Base-by-base conservation (phyloP, 1,140 invertebrate genomes). In the Sitophilus oryzae region DNA sequence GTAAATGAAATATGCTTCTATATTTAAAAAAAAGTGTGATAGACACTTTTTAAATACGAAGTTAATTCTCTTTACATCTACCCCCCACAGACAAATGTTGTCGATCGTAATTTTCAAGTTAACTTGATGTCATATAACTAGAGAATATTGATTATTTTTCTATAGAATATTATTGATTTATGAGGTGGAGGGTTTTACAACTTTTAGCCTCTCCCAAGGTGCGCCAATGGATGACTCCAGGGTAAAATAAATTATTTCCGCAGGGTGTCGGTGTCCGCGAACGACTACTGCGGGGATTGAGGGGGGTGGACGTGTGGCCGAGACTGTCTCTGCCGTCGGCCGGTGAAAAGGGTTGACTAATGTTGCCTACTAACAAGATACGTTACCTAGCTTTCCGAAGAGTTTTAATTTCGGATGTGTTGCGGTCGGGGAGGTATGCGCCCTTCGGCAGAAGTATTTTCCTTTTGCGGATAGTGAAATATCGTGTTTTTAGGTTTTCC, bases 281-380 rank as follows among this genome's bases (percentile, higher is more conserved):
- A 47, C 37, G 45, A 38, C 34, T 22, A 45, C 42, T 45, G 42
- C 43, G 46, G 54, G 45, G 38, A 50, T 44, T 43, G 54, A 35
- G 11, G 25, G 25, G 25, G 25, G 25, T 30, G 44, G 48, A 55
- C 52, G 25, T 55, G 52, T 55, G 52, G 52, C 48, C 36, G 25
- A 45, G 52, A 49, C 43, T 56, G 54, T 56, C 54, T 56, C 37
- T 43, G 10, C 41, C 42, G 43, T 30, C 43, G 54, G 21, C 37
- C 40, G 41, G 56, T 58, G 56, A 58, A 53, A 52, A 58, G 56
- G 56, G 56, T 58, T 58, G 56, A 58, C 56, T 58, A 58, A 58
- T 58, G 56, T 53, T 57, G 51, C 42, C 43, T 30, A 20, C 48
- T 44, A 49, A 50, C 54, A 56, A 45, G 54, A 50, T 48, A 48